A percentile compares a stretch with the other conserved stretches of the same genome.
Evolutionary conservation across 2,113 vertebrate species (phyloP).

Genomic region (Odocoileus hemionus): DNA sequence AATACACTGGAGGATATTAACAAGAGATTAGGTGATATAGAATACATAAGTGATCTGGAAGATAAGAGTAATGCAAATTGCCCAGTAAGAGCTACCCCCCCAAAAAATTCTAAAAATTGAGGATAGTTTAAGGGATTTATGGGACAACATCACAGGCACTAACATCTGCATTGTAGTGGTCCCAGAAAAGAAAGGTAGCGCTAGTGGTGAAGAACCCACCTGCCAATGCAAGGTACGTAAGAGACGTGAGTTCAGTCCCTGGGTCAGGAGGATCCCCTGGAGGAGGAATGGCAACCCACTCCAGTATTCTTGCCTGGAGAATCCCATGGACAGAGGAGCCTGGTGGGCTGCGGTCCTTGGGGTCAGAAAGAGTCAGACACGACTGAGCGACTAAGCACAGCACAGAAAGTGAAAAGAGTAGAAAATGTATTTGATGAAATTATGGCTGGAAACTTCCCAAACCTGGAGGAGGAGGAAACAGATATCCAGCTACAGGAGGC

Average conservation of each 20-base stretch:
- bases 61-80: background rate
- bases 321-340: background rate
- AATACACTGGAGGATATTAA: background rate
- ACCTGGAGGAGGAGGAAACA: background rate
- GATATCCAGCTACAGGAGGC: background rate
- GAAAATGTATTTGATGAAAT: background rate
- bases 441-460: background rate
- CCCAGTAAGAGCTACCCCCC: background rate
- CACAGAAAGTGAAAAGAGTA: background rate
- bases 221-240: background rate
- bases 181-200: background rate
- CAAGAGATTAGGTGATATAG: background rate
- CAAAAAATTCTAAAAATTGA: background rate
- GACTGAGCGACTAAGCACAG: background rate
- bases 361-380: background rate
- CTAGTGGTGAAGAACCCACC: background rate
- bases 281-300: background rate
- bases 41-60: background rate
- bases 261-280: background rate
- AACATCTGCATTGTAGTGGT: too few relatives aligned
- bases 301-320: background rate
- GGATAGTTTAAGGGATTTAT: background rate
- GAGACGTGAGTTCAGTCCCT: background rate
- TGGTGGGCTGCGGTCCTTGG: accelerated
- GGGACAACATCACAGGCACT: background rate